A percentile compares a stretch with the other conserved stretches of the same genome.
These are phyloP conservation scores for Bufo bufo DNA, from an alignment of 2,113 vertebrate species.

Conservation along the genomic window DNA sequence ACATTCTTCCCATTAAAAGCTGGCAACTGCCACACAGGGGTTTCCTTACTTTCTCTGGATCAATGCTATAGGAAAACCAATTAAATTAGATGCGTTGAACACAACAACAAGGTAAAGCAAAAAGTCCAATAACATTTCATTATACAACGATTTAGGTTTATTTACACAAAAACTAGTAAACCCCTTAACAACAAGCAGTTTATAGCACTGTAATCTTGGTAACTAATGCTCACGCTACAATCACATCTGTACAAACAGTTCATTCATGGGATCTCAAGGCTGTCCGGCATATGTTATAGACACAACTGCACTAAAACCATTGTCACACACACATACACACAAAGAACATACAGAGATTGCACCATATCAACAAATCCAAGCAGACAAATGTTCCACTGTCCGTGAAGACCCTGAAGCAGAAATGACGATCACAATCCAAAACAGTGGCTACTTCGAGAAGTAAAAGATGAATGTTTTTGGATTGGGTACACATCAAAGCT, in stretches of 20 bases:
- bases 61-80: too few relatives aligned
- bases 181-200: background rate
- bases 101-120: background rate
- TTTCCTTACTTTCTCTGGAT: too few relatives aligned
- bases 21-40: too few relatives aligned
- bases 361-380: background rate
- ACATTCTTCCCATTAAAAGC: too few relatives aligned
- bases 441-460: too few relatives aligned
- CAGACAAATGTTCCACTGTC: background rate
- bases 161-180: background rate
- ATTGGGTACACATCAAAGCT: too few relatives aligned
- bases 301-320: background rate
- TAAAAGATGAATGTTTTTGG: too few relatives aligned
- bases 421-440: too few relatives aligned
- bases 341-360: background rate
- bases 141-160: background rate
- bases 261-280: background rate
- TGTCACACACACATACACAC: background rate
- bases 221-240: background rate
- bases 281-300: background rate
- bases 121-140: background rate
- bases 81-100: too few relatives aligned
- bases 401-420: background rate
- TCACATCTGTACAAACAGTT: conserved; percentile 25
- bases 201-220: background rate